A percentile compares a stretch with the other conserved stretches of the same genome.
Evolutionary conservation across 2,888 invertebrate genomes (phyloP).

Genomic region (Dynastes grantii): DNA sequence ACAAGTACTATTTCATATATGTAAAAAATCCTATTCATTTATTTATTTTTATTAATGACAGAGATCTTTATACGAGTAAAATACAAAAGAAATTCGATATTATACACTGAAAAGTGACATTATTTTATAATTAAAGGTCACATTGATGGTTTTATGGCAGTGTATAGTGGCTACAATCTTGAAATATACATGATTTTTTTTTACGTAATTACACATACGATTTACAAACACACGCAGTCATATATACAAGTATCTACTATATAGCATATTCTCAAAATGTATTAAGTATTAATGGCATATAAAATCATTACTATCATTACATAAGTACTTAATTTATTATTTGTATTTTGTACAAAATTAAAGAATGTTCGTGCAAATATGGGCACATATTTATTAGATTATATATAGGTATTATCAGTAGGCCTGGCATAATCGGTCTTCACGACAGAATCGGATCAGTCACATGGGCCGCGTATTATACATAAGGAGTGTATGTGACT

Average conservation of each 20-base stretch:
- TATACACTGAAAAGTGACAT: conserved; percentile 43
- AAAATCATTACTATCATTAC: conserved; percentile 19
- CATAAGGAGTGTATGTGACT: too few relatives aligned
- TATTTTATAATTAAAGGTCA: conserved; percentile 41
- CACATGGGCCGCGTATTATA: too few relatives aligned
- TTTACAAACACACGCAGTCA: conserved; percentile 34
- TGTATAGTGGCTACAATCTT: conserved; percentile 66
- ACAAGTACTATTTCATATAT: conserved; percentile 23
- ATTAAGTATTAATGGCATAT: conserved; percentile 37
- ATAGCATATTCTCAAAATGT: conserved; percentile 26
- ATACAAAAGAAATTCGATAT: conserved; percentile 26
- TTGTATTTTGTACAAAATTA: conserved; percentile 36
- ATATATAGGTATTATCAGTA: background rate
- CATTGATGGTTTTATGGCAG: conserved; percentile 63
- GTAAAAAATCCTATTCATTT: conserved; percentile 18
- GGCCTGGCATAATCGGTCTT: too few relatives aligned
- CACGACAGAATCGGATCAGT: too few relatives aligned
- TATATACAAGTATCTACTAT: conserved; percentile 39
- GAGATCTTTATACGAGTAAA: conserved; percentile 38
- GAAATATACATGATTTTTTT: conserved; percentile 63
- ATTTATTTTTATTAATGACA: conserved; percentile 18
- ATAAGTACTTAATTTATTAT: conserved; percentile 29
- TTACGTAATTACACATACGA: conserved; percentile 16
- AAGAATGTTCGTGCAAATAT: conserved; percentile 24
- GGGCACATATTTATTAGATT: background rate